Base-by-base conservation (phyloP, 2,797 vertebrate species). In the Anguilla obscura region DNA sequence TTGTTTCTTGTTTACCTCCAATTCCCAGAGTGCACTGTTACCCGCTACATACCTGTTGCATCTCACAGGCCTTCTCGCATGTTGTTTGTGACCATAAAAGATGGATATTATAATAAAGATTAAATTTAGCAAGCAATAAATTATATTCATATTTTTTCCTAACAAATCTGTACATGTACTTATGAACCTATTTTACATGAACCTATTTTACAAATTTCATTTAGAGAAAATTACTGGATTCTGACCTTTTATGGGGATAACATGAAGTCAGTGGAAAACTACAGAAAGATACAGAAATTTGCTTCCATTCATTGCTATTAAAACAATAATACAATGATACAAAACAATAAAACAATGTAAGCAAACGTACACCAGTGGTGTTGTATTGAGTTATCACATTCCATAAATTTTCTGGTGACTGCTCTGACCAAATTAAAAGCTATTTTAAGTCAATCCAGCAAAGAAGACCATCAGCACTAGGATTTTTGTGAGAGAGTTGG, bases 371-470 rank as follows among this genome's bases (percentile, higher is more conserved):
- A 45, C 40, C 40, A 45, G 40, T 45, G 40, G 40, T 45, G 40
- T 45, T 45, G 60, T 54, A 58, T 3, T 76, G 52, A 88, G 84
- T 58, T 85, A 85, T 21, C 85, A 58, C 84, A 48, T 60, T 83
- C 85, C 45, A 85, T 74, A 88, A 21, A 63, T 85, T 69, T 54
- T 71, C 66, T 87, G 80, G 58, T 69, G 54, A 66, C 69, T 52
- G 48, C 14, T 18, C 40, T 85, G 74, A 79, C 52, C 27, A 85
- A 85, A 85, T 76, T 85, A 48, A 85, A 88, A 52, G 24, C 87
- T 40, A 50, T 58, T 74, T 74, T 74, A 84, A 85, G 56, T 85
- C 48, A 88, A 36, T 85, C 16, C 63, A 40, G 48, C 18, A 74
- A 74, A n/a, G 40, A n/a, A 76, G 27, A 71, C 30, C 18, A 56